A percentile compares a stretch with the other conserved stretches of the same genome.
phyloP scores from a whole-genome alignment of 2,113 vertebrate species.

The Oncorhynchus tshawytscha region DNA sequence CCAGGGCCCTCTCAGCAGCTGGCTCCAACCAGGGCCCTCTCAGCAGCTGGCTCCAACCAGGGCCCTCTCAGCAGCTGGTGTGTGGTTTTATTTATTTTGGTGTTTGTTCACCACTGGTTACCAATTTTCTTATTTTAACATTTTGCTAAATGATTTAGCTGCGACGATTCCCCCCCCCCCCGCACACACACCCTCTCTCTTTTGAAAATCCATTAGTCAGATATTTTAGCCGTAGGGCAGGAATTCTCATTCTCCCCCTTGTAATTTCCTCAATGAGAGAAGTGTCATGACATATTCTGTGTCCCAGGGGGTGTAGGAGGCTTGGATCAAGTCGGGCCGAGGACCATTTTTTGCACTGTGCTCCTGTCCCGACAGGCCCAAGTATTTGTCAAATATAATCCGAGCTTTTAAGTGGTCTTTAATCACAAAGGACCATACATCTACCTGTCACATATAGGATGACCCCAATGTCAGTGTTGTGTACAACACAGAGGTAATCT shows the following conservation, averaged over 20 bases:
- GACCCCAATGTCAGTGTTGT: conserved; percentile 24
- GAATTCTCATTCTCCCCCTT: conserved; percentile 6
- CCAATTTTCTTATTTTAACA: no score
- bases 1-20: no score
- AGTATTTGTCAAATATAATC: conserved; percentile 55
- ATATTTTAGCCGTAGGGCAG: conserved; percentile 26
- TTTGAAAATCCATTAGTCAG: conserved; percentile 27
- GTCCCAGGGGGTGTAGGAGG: conserved; percentile 24
- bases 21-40: no score
- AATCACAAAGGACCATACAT: conserved; percentile 53
- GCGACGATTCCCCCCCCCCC: rapidly evolving
- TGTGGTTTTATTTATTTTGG: no score
- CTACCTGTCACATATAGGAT: conserved; percentile 47
- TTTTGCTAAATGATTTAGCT: no score
- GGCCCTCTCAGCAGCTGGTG: no score
- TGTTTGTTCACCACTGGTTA: no score
- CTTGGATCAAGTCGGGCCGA: conserved; percentile 23
- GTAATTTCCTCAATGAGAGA: conserved; percentile 26
- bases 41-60: no score
- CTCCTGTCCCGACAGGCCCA: conserved; percentile 58
- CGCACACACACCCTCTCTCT: background rate
- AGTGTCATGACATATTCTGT: conserved; percentile 33
- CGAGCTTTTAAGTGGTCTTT: conserved; percentile 45
- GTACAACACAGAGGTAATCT: conserved; percentile 13
- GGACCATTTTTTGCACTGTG: conserved; percentile 5